Conservation (phyloP, 2,797 vertebrate genomes). For the Premnoplex brunnescens region DNA sequence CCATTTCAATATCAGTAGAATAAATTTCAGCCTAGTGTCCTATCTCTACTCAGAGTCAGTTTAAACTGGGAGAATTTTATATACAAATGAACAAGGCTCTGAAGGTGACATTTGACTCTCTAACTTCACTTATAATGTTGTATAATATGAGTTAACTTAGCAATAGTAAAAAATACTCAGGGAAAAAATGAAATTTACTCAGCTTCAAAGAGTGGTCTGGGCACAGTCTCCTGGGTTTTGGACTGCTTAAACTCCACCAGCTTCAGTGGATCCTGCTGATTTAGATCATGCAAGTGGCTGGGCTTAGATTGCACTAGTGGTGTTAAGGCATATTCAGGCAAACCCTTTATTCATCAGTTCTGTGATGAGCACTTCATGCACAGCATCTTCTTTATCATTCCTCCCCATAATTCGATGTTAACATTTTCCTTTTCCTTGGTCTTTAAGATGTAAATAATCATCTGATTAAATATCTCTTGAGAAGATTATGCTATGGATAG, state of each 20-base stretch:
- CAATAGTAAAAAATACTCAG: background rate
- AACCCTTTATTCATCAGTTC: slow-evolving; percentile 64
- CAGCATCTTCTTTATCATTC: slow-evolving; percentile 62
- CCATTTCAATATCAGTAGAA: background rate
- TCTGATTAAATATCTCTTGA: slow-evolving; percentile 74
- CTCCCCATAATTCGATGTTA: slow-evolving; percentile 61
- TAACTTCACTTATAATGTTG: background rate
- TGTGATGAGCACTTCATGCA: slow-evolving; percentile 44
- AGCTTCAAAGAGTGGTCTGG: background rate
- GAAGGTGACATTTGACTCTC: background rate
- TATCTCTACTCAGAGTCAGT: background rate
- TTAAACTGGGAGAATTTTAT: background rate
- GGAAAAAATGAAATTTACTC: background rate
- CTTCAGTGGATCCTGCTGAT: slow-evolving; percentile 43
- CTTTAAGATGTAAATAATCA: slow-evolving; percentile 76
- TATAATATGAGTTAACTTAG: background rate
- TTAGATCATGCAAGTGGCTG: background rate
- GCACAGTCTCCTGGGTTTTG: background rate
- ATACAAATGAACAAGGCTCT: background rate
- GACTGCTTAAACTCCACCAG: background rate
- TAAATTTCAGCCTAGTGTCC: background rate
- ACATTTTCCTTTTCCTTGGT: slow-evolving; percentile 66
- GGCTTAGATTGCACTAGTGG: background rate
- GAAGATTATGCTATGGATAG: slow-evolving; percentile 74
- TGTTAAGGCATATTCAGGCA: slow-evolving; percentile 57